Evolutionary conservation across 2,113 vertebrate genomes (phyloP), one percentile per base, ranked within the genome.

Genomic region (Numida meleagris): DNA sequence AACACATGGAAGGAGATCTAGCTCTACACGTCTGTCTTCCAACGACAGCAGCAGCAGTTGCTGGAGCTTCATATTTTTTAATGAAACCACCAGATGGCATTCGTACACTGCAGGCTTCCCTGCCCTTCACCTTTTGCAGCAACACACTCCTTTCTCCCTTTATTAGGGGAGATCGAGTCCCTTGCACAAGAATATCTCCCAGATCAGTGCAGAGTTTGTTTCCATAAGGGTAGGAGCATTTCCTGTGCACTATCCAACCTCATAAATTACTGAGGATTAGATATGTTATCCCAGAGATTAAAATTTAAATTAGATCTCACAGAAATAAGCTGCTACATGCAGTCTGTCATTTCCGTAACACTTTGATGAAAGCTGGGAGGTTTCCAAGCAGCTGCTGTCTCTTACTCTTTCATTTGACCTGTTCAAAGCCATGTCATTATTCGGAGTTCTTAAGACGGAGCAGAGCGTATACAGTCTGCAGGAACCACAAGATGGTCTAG

Each of bases 81-180:
- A 11, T 48, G 25, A 38, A 71, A 63, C 94, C 96, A 86, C 88
- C 86, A 97, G 97, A 78, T 96, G 97, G 97, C 94, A 89, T 76
- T 75, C 59, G 58, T 45, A 90, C 81, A 24, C 86, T 83, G 82
- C 1, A 1, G 55, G 45, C 72, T 90, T 15, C 48, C 36, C 58
- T n/a, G 65, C 62, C 75, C 34, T 45, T 6, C 63, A 7, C 63
- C 50, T 62, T 33, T 14, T 50, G n/a, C 38, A 59, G 53, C 38
- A 21, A 14, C 1, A 0, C 15, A 5, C 2, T 3, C 2, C 13
- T 1, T 31, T 90, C 65, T 66, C 42, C 42, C 13, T 59, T 42
- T 45, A 12, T 9, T 80, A 72, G n/a, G 42, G 33, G 36, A 75
- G 29, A 16, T 8, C 0, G 0, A n/a, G 17, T 76, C 9, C 14